Percentiles rank a stretch among this genome's conserved stretches.
Evolutionary conservation across 2,113 vertebrate genomes (phyloP).

Genomic region (Pipra filicauda): DNA sequence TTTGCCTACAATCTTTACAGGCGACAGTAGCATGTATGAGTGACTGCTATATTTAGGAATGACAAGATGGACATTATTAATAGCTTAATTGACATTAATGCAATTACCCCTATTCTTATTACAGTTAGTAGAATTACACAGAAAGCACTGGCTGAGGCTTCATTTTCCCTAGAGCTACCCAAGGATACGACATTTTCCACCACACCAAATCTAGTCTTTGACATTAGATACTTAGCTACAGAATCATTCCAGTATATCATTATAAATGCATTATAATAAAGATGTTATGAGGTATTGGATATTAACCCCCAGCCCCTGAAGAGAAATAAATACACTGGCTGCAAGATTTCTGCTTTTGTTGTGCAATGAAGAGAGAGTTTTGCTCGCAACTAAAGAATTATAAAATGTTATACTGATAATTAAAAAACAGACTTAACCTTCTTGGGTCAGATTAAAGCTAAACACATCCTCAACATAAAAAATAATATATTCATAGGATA

Average conservation of each 20-base stretch:
- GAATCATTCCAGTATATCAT: constrained; percentile 82
- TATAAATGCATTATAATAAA: constrained; percentile 86
- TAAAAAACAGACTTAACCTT: constrained; percentile 60
- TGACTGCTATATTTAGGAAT: constrained; percentile 73
- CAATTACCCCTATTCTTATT: constrained; percentile 77
- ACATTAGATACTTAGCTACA: constrained; percentile 79
- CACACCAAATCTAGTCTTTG: constrained; percentile 71
- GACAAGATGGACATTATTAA: constrained; percentile 80
- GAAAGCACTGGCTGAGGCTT: constrained; percentile 68
- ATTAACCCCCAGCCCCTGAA: constrained; percentile 78
- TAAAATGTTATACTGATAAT: constrained; percentile 59
- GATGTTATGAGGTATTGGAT: constrained; percentile 78
- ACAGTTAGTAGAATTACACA: constrained; percentile 76
- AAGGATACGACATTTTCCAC: constrained; percentile 78
- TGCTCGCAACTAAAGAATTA: constrained; percentile 62
- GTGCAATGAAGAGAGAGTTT: constrained; percentile 53
- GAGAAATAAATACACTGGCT: constrained; percentile 72
- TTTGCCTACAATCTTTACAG: constrained; percentile 55
- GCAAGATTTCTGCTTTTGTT: constrained; percentile 67
- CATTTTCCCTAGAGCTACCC: constrained; percentile 78
- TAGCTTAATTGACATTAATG: constrained; percentile 84
- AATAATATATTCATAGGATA: not conserved
- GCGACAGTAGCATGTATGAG: constrained; percentile 62
- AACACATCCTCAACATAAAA: constrained; percentile 46
- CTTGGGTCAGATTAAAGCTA: constrained; percentile 44